phyloP scores from a whole-genome alignment of 2,888 invertebrate species.

The Lepidonotus clava region DNA sequence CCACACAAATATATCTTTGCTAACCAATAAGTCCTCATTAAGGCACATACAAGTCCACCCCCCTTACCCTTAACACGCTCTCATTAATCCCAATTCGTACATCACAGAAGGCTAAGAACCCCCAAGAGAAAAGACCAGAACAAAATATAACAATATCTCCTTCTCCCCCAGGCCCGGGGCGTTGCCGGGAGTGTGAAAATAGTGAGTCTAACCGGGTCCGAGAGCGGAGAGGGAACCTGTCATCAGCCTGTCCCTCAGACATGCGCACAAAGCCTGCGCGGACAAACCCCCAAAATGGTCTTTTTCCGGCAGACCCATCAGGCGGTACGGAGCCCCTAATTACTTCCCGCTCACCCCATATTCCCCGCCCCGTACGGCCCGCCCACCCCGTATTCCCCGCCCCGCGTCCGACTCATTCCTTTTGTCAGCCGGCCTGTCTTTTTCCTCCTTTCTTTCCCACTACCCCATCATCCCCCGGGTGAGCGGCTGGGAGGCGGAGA shows the following conservation, averaged over 20 bases:
- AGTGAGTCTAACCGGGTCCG: background rate
- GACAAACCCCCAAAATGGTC: constrained; percentile 22
- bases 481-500: too few relatives aligned
- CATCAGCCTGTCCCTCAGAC: constrained; percentile 3
- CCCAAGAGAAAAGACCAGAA: too few relatives aligned
- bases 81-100: too few relatives aligned
- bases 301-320: background rate
- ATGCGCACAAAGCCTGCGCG: background rate
- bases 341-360: background rate
- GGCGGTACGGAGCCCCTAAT: background rate
- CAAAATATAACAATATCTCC: too few relatives aligned
- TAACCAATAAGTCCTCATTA: too few relatives aligned
- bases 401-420: too few relatives aligned
- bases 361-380: background rate
- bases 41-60: too few relatives aligned
- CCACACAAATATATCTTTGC: too few relatives aligned
- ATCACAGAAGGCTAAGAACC: too few relatives aligned
- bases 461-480: too few relatives aligned
- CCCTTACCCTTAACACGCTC: too few relatives aligned
- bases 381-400: too few relatives aligned
- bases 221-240: background rate
- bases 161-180: background rate
- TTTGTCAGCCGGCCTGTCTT: constrained; percentile 5
- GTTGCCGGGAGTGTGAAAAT: background rate
- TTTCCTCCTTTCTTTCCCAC: background rate